Percentiles rank a stretch among this genome's conserved stretches.
Evolutionary conservation across 2,797 vertebrate genomes (phyloP).

Genomic region (Sebastes cheni): DNA sequence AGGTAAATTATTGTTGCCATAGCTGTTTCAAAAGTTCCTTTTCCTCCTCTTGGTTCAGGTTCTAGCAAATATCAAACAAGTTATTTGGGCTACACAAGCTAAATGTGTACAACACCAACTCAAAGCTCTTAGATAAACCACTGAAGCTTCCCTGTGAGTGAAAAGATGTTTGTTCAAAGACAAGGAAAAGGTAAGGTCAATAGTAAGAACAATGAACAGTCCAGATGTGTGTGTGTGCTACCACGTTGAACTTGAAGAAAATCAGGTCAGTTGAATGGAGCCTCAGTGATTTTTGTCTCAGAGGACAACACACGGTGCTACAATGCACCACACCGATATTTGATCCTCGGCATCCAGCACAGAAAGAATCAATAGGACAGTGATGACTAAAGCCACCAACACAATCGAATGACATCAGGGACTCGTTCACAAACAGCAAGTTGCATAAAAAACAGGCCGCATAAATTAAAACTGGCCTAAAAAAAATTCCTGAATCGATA

Average conservation of each 20-base stretch:
- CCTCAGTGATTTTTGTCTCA: not conserved
- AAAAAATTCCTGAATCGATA: not conserved
- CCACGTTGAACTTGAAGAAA: not conserved
- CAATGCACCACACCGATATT: not conserved
- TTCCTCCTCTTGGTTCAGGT: not conserved
- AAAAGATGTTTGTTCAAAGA: not conserved
- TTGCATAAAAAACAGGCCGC: not conserved
- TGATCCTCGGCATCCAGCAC: not conserved
- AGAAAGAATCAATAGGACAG: not conserved
- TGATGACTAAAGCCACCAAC: not conserved
- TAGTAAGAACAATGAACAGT: not conserved
- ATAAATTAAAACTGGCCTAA: slow-evolving; percentile 16
- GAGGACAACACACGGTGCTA: not conserved
- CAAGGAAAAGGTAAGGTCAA: not conserved
- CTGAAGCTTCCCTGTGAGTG: not conserved
- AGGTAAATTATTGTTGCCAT: not conserved
- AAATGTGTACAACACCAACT: not conserved
- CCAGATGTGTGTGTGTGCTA: not conserved
- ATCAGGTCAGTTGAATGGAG: not conserved
- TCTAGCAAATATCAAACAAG: not conserved
- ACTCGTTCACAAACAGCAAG: not conserved
- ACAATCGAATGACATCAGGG: not conserved
- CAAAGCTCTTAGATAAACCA: not conserved
- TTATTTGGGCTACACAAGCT: not conserved
- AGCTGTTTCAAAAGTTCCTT: not conserved